phyloP scores from a whole-genome alignment of 2,797 vertebrate species.

The Syndactyla subalaris region DNA sequence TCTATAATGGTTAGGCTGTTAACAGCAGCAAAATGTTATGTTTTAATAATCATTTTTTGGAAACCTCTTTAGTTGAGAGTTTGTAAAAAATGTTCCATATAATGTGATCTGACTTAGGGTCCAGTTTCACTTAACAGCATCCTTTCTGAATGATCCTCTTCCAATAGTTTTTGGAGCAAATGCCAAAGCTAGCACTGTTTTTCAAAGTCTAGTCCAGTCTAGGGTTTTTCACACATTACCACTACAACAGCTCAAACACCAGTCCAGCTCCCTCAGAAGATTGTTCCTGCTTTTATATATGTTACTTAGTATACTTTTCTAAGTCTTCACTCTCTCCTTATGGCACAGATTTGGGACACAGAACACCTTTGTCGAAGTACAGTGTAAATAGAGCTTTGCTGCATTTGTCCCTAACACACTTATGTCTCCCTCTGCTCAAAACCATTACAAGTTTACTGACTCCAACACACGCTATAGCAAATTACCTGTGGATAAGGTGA shows the following conservation, averaged over 20 bases:
- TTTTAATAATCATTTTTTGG: conserved; percentile 8
- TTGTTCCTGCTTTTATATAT: not conserved
- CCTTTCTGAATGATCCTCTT: conserved; percentile 45
- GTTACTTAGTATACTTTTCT: not conserved
- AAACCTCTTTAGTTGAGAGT: conserved; percentile 26
- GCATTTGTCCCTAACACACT: not conserved
- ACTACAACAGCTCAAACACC: not conserved
- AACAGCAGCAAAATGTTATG: conserved; percentile 40
- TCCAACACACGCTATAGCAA: rapidly evolving
- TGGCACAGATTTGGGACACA: not conserved
- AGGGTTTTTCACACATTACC: conserved; percentile 38
- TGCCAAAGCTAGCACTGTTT: conserved; percentile 31
- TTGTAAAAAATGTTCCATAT: conserved; percentile 44
- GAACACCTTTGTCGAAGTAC: not conserved
- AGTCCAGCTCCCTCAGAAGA: not conserved
- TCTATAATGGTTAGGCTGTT: conserved; percentile 5
- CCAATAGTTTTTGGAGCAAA: conserved; percentile 9
- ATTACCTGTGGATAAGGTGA: not conserved
- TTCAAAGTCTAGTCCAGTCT: not conserved
- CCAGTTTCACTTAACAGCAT: conserved; percentile 24
- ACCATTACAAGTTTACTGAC: not conserved
- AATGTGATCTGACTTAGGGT: not conserved
- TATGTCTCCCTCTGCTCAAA: not conserved
- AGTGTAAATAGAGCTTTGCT: not conserved
- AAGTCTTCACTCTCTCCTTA: not conserved